Conservation (phyloP, 1,140 invertebrate genomes). For the Formica exsecta region DNA sequence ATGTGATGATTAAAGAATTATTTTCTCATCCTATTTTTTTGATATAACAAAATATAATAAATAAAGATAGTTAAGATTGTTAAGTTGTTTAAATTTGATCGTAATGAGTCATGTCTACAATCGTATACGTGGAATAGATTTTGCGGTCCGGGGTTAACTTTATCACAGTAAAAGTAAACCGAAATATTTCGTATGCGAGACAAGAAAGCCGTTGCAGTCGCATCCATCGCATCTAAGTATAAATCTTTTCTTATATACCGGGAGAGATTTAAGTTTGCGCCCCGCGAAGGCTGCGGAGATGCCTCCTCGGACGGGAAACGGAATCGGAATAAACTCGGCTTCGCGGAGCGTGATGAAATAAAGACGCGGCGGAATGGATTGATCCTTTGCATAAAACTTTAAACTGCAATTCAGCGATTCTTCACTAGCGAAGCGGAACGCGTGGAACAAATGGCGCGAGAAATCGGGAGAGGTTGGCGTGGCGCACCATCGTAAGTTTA, state of each 20-base stretch:
- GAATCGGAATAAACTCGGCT: conserved; percentile 66
- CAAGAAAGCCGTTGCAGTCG: conserved; percentile 5
- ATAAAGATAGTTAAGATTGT: neutral
- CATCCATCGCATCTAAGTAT: conserved; percentile 21
- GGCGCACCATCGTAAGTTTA: conserved; percentile 16
- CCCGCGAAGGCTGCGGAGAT: neutral
- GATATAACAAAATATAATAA: neutral
- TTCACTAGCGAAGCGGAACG: conserved; percentile 3
- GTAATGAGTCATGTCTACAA: neutral
- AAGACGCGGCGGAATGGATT: conserved; percentile 60
- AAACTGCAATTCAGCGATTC: conserved; percentile 58
- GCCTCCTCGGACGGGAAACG: conserved; percentile 35
- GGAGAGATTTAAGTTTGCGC: conserved; percentile 70
- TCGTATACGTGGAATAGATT: neutral
- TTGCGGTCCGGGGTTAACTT: neutral
- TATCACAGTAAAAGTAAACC: neutral
- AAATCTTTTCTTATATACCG: conserved; percentile 54
- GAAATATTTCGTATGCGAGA: conserved; percentile 22
- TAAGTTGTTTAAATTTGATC: neutral
- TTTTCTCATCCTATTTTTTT: neutral
- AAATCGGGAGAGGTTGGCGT: conserved; percentile 58
- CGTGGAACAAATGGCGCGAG: conserved; percentile 69
- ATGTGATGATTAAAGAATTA: neutral
- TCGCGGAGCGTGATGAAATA: conserved; percentile 46
- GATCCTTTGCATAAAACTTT: conserved; percentile 73